Evolutionary conservation across 2,888 invertebrate genomes (phyloP).

Genomic region (Meliscaeva auricollis): DNA sequence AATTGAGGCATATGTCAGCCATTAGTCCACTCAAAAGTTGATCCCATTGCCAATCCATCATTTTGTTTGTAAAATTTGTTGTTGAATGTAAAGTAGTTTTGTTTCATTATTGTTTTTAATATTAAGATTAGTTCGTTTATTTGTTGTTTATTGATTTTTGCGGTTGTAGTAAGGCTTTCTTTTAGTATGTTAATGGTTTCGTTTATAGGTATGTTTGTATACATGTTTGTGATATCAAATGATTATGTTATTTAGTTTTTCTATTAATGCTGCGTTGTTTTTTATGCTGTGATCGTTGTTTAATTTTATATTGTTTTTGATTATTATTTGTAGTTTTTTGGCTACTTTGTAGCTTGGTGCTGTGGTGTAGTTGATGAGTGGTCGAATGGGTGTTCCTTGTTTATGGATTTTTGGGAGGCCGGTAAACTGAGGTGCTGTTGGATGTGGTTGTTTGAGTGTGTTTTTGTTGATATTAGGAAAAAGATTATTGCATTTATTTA

Average conservation of each 20-base stretch:
- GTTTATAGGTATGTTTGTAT: not conserved
- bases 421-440: not conserved
- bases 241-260: not conserved
- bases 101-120: not conserved
- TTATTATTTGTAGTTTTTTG: not conserved
- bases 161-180: too few relatives aligned
- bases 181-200: too few relatives aligned
- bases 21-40: too few relatives aligned
- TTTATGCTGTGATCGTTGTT: too few relatives aligned
- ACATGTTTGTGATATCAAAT: not conserved
- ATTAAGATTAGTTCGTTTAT: not conserved
- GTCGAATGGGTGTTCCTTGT: not conserved
- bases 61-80: not conserved
- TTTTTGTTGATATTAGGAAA: not conserved
- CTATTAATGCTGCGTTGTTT: not conserved
- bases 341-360: not conserved
- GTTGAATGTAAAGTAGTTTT: not conserved
- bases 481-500: not conserved
- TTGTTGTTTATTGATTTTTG: not conserved
- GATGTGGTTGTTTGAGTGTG: not conserved
- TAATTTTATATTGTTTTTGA: not conserved
- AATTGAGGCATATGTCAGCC: too few relatives aligned
- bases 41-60: too few relatives aligned
- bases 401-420: not conserved
- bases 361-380: not conserved